phyloP scores from a whole-genome alignment of 2,888 invertebrate species.

The Ophioninae sp. region DNA sequence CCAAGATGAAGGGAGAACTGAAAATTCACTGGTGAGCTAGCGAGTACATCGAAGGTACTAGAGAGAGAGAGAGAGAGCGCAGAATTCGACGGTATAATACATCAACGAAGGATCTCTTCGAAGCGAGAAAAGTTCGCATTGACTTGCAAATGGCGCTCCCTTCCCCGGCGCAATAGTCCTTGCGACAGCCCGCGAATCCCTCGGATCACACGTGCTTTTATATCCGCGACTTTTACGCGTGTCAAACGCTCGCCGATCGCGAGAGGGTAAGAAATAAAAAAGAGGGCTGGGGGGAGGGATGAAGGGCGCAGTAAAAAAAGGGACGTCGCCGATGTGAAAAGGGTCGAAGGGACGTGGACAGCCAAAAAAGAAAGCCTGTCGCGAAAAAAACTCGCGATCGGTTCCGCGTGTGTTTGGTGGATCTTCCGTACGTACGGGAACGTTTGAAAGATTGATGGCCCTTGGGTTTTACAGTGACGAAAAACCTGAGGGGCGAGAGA shows the following conservation, averaged over 20 bases:
- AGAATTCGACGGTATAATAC: constrained; percentile 48
- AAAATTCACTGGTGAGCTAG: constrained; percentile 12
- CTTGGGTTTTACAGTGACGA: constrained; percentile 30
- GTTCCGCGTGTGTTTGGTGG: neutral
- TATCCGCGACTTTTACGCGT: constrained; percentile 57
- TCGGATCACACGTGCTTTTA: constrained; percentile 44
- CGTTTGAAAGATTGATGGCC: constrained; percentile 49
- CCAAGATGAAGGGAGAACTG: neutral
- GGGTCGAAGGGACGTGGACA: neutral
- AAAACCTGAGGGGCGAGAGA: neutral
- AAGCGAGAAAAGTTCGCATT: constrained; percentile 33
- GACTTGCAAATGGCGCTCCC: constrained; percentile 39
- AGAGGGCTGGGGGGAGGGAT: neutral
- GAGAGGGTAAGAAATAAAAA: neutral
- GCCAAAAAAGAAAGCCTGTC: constrained; percentile 23
- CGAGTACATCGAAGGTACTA: neutral
- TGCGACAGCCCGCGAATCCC: constrained; percentile 18
- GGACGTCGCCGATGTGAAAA: neutral
- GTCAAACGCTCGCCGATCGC: constrained; percentile 44
- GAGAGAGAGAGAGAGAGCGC: constrained; percentile 7
- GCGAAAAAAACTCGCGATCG: constrained; percentile 33
- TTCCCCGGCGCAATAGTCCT: constrained; percentile 7
- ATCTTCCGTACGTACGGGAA: constrained; percentile 17
- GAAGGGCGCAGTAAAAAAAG: constrained; percentile 5
- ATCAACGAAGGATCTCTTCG: constrained; percentile 28